Evolutionary conservation across 2,113 vertebrate species (phyloP).

Genomic region (Andinoacara biseriatus): DNA sequence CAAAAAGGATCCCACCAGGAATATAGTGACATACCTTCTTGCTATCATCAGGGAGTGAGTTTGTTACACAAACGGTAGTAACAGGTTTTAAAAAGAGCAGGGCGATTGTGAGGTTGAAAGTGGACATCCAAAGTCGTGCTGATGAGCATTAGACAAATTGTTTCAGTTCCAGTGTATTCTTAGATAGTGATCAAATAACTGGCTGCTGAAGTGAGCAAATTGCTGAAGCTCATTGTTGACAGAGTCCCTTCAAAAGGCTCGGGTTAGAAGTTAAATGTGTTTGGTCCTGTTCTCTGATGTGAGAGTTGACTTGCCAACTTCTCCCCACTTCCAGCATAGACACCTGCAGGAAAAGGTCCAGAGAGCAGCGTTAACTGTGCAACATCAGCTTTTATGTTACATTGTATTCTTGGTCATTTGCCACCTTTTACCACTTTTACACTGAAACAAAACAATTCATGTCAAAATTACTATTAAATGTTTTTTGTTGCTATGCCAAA

Average conservation of each 20-base stretch:
- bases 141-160: background rate
- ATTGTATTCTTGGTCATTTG: too few species aligned
- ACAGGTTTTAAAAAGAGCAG: background rate
- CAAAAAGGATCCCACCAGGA: conserved; percentile 90
- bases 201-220: background rate
- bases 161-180: background rate
- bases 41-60: conserved; percentile 89
- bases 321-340: background rate
- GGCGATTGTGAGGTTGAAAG: conserved; percentile 20
- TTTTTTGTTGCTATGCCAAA: background rate
- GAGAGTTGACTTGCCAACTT: background rate
- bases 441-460: background rate
- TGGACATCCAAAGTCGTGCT: conserved; percentile 8
- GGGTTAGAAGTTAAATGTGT: background rate
- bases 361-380: background rate
- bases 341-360: conserved; percentile 9
- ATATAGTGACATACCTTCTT: conserved; percentile 89
- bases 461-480: background rate
- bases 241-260: background rate
- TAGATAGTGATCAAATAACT: background rate
- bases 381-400: too few species aligned
- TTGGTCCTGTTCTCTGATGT: background rate
- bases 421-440: too few species aligned
- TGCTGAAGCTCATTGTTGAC: background rate
- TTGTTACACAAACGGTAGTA: background rate